A percentile compares a stretch with the other conserved stretches of the same genome.
phyloP scores from a whole-genome alignment of 1,140 invertebrate species.

The Aphelenchoides besseyi region DNA sequence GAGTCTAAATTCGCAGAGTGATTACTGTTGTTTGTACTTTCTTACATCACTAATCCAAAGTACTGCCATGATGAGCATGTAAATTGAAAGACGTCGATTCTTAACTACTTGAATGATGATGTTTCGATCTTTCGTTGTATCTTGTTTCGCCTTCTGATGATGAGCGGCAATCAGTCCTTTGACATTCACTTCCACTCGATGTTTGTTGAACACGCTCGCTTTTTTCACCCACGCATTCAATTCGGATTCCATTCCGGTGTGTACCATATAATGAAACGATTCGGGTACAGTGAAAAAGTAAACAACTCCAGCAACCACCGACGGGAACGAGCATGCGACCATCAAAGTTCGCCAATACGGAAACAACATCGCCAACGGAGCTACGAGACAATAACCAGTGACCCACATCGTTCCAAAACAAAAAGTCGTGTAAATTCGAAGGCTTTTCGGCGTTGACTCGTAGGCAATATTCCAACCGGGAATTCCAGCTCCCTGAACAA shows the following conservation, averaged over 20 bases:
- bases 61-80: constrained; percentile 10
- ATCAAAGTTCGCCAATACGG: constrained; percentile 36
- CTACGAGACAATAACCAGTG: constrained; percentile 42
- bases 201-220: constrained; percentile 17
- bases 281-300: constrained; percentile 8
- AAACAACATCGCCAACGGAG: constrained; percentile 38
- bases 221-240: constrained; percentile 8
- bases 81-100: neutral
- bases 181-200: neutral
- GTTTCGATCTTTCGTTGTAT: constrained; percentile 13
- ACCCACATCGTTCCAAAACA: constrained; percentile 56
- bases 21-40: too few relatives aligned
- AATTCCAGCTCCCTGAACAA: constrained; percentile 45
- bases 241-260: constrained; percentile 17
- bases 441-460: constrained; percentile 41
- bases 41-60: neutral
- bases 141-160: constrained; percentile 6
- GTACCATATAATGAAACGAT: constrained; percentile 26
- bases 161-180: constrained; percentile 22
- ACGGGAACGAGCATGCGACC: constrained; percentile 16
- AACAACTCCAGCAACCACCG: constrained; percentile 11
- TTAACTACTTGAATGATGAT: constrained; percentile 7
- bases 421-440: constrained; percentile 51
- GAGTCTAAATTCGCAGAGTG: constrained; percentile 30
- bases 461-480: constrained; percentile 54